Evolutionary conservation across 23 tunicate species (phyloP).

Genomic region (Diplosoma virens): DNA sequence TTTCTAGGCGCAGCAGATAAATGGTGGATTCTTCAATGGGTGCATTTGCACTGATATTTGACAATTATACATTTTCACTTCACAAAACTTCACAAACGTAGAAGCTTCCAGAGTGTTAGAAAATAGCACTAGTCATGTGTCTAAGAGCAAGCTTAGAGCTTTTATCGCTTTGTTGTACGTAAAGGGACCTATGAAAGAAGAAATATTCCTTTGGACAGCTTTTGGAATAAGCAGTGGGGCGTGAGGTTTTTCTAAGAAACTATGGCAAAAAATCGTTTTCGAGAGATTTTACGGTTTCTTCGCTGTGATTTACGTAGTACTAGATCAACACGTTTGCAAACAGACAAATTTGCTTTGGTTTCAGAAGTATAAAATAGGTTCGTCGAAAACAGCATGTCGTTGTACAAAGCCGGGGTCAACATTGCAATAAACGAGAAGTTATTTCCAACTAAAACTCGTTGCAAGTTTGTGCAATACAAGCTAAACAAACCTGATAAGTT

Average conservation of each 20-base stretch:
- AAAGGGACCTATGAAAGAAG: neutral
- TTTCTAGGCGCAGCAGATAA: neutral
- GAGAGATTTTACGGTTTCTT: neutral
- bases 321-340: neutral
- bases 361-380: neutral
- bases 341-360: neutral
- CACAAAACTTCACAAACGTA: neutral
- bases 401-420: neutral
- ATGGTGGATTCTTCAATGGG: neutral
- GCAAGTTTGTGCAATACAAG: neutral
- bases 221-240: neutral
- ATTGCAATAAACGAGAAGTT: neutral
- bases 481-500: neutral
- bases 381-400: neutral
- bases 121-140: neutral
- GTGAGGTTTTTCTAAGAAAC: neutral
- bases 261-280: neutral
- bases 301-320: too few species aligned
- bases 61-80: too few species aligned
- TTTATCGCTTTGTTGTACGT: neutral
- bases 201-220: neutral
- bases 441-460: neutral
- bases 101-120: neutral
- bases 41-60: neutral
- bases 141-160: neutral